Percentiles rank a stretch among this genome's conserved stretches.
Conservation (phyloP, 2,888 invertebrate species). For the Diarsia dahlii region DNA sequence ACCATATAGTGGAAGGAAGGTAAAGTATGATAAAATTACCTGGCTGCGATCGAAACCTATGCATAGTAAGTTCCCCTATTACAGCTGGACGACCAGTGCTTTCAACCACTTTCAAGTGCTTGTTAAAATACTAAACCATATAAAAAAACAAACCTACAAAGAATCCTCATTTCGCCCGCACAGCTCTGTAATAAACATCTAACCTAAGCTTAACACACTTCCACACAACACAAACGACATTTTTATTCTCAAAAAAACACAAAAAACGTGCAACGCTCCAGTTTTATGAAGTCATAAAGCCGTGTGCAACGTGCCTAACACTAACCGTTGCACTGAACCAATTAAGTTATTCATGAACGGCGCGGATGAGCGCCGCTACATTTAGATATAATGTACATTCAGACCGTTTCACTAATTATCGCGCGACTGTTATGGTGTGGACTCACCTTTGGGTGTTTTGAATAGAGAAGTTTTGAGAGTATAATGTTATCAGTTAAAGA, state of each 20-base stretch:
- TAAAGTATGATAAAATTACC: too few relatives aligned
- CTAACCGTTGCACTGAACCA: constrained; percentile 74
- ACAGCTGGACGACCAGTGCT: not conserved
- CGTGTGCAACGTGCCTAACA: constrained; percentile 55
- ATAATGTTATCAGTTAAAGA: too few relatives aligned
- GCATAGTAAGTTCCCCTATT: not conserved
- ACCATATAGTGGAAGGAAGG: too few relatives aligned
- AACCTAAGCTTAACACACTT: constrained; percentile 10
- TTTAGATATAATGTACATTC: constrained; percentile 62
- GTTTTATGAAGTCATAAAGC: constrained; percentile 50
- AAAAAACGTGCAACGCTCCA: not conserved
- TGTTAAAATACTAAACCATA: not conserved
- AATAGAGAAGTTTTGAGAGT: too few relatives aligned
- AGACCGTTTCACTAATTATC: constrained; percentile 65
- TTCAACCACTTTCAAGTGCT: not conserved
- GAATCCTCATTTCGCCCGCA: too few relatives aligned
- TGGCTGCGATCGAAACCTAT: too few relatives aligned
- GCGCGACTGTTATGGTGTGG: constrained; percentile 29
- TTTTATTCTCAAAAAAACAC: constrained; percentile 31
- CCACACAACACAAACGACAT: not conserved
- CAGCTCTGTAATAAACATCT: constrained; percentile 8
- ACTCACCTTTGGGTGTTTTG: constrained; percentile 16
- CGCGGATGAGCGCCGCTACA: constrained; percentile 67
- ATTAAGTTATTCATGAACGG: constrained; percentile 87
- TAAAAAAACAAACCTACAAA: not conserved